These are phyloP conservation scores for Sphecodes monilicornis DNA, from an alignment of 2,888 invertebrate species.

Conservation along the genomic window DNA sequence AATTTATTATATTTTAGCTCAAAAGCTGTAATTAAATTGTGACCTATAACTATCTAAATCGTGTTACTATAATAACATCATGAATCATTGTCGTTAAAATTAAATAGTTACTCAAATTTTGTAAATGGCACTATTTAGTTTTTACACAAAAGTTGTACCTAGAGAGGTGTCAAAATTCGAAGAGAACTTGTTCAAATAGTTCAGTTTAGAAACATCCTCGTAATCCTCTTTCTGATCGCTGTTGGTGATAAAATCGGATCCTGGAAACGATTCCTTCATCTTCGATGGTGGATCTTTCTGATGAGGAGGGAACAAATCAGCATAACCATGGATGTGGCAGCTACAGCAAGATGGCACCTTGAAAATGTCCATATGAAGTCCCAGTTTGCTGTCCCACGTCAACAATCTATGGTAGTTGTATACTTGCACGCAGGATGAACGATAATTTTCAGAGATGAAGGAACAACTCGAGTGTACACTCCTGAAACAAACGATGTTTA, in stretches of 20 bases:
- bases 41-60: too few species aligned
- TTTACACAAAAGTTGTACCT: constrained; percentile 54
- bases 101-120: too few species aligned
- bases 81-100: too few species aligned
- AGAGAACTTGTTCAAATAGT: constrained; percentile 72
- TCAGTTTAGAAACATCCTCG: constrained; percentile 65
- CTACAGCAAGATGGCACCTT: constrained; percentile 94
- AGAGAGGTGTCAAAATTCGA: constrained; percentile 68
- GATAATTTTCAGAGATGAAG: constrained; percentile 91
- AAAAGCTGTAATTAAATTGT: too few species aligned
- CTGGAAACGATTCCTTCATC: constrained; percentile 86
- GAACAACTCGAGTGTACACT: constrained; percentile 91
- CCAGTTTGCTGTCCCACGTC: constrained; percentile 92
- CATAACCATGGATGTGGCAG: constrained; percentile 92
- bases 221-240: constrained; percentile 73
- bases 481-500: constrained; percentile 82
- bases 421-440: constrained; percentile 92
- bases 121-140: neutral
- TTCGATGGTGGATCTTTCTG: constrained; percentile 86
- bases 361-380: constrained; percentile 93
- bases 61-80: too few species aligned
- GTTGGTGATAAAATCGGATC: constrained; percentile 84
- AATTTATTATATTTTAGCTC: too few species aligned
- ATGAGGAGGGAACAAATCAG: constrained; percentile 88
- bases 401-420: constrained; percentile 93